Conservation (phyloP, 2,113 vertebrate species). For the Oceanodroma tethys region DNA sequence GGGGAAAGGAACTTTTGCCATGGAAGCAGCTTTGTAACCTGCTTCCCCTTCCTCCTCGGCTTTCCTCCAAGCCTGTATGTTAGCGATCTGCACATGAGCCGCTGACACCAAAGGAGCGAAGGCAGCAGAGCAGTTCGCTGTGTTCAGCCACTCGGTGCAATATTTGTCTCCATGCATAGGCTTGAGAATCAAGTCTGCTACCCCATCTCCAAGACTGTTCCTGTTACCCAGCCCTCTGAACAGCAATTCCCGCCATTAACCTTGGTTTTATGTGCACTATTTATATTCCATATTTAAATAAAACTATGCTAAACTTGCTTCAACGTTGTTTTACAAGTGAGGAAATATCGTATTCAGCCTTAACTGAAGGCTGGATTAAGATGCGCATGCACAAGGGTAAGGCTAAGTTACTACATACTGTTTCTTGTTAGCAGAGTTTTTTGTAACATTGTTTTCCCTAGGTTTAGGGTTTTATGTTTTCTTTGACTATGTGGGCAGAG, state of each 20-base stretch:
- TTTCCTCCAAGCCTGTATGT: neutral
- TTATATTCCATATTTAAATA: neutral
- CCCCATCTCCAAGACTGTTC: neutral
- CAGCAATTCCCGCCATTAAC: neutral
- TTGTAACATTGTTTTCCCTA: neutral
- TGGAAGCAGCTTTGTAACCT: neutral
- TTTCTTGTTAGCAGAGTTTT: slow-evolving; percentile 3
- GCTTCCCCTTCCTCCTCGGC: neutral
- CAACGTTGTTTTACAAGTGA: neutral
- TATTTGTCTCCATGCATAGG: neutral
- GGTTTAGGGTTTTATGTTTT: slow-evolving; percentile 21
- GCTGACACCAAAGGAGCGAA: neutral
- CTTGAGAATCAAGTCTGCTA: neutral
- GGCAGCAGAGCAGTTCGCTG: neutral
- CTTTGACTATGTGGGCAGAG: neutral
- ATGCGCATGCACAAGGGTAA: neutral
- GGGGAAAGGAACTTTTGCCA: neutral
- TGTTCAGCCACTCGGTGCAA: neutral
- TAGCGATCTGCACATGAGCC: neutral
- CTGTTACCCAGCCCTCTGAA: neutral
- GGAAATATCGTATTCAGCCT: neutral
- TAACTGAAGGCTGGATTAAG: neutral
- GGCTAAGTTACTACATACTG: neutral
- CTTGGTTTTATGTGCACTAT: neutral
- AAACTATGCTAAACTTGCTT: neutral